phyloP scores from a whole-genome alignment of 53 echinoderm and acorn worm species.

The Henricia sp. region DNA sequence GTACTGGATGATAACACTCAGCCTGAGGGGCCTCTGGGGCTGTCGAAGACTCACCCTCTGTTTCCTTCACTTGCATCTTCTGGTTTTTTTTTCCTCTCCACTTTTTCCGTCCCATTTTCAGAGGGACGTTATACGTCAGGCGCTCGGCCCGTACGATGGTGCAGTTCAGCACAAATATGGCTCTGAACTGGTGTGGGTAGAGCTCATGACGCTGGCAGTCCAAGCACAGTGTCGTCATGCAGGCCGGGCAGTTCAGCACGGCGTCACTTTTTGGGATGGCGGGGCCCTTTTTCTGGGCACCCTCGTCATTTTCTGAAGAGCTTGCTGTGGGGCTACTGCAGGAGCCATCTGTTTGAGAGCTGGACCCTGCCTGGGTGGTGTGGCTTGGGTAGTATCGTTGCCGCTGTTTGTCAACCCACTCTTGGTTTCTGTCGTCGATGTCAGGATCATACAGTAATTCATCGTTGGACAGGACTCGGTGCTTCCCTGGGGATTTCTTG shows the following conservation, averaged over 20 bases:
- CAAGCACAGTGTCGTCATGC: constrained; percentile 91
- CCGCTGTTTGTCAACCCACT: constrained; percentile 94
- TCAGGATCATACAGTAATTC: constrained; percentile 94
- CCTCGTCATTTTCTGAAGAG: constrained; percentile 1
- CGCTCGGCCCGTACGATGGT: constrained; percentile 76
- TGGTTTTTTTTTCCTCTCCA: too few species aligned
- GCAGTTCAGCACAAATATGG: constrained; percentile 98
- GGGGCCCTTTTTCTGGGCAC: background rate
- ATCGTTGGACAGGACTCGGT: constrained; percentile 82
- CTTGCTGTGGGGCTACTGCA: background rate
- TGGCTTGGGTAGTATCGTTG: constrained; percentile 76
- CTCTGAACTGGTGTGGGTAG: constrained; percentile 90
- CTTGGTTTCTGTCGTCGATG: constrained; percentile 92
- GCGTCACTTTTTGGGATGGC: constrained; percentile 79
- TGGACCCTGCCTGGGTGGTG: background rate
- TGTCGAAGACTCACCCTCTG: background rate
- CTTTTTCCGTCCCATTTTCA: constrained; percentile 62
- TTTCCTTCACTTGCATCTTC: constrained; percentile 29
- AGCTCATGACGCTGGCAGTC: constrained; percentile 98
- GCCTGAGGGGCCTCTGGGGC: constrained; percentile 14
- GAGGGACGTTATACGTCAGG: constrained; percentile 71
- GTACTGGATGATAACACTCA: constrained; percentile 88
- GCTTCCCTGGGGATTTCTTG: constrained; percentile 70
- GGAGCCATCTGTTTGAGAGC: background rate
- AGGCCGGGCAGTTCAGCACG: constrained; percentile 95